Base-by-base conservation (phyloP, 2,113 vertebrate species). In the Cyanoderma ruficeps region DNA sequence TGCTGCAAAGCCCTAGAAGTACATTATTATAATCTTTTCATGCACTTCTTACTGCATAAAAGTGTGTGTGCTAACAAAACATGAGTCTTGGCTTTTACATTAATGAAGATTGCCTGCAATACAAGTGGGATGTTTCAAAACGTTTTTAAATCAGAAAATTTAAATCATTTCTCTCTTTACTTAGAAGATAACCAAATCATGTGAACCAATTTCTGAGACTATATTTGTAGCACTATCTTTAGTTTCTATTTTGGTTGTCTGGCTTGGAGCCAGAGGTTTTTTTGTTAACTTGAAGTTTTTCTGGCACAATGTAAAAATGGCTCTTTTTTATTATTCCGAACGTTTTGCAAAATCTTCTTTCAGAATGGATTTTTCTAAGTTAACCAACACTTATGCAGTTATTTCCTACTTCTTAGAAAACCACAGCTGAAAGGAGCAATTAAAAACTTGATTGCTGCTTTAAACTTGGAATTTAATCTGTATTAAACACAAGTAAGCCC, bases 241-340 rank as follows among this genome's bases (percentile, higher is more conserved):
- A 96, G 95, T 93, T 95, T 97, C 96, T 87, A 91, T 97, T 97
- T 96, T 95, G 91, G 96, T 97, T 94, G 87, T 96, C 96, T 2
- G 11, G 50, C 71, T 72, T 96, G 84, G 78, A 97, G 96, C 82
- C 96, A 97, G 83, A 72, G 60, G 79, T 94, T 53, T 92, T 97
- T 94, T 69, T 95, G 53, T 97, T 97, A 96, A 96, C 46, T 94
- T 65, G 37, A 69, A 96, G 53, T 15, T 97, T 79, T 96, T 96
- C 91, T 93, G 91, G 63, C 76, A 90, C 71, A 90, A 74, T 85
- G 67, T 64, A 89, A 96, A 97, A 94, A 69, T 37, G 72, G 7
- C 13, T 91, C 75, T 87, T 44, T 74, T 95, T 82, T 92, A 91
- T 89, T 97, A 88, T 93, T 95, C 63, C 9, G 24, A 71, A 35